phyloP scores from a whole-genome alignment of 2,888 invertebrate species.

The Charanyca ferruginea region DNA sequence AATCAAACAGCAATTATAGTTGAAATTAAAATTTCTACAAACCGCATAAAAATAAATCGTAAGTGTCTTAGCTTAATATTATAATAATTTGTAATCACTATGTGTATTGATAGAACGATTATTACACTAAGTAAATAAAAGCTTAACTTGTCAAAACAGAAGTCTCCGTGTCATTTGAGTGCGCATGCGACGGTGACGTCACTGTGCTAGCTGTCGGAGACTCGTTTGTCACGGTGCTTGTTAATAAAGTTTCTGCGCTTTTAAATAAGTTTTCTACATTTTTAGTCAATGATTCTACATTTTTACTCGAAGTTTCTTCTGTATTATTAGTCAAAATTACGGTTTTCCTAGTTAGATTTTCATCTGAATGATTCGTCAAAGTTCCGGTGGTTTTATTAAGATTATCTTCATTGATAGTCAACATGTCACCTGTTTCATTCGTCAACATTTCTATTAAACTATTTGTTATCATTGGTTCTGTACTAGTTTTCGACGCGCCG shows the following conservation, averaged over 20 bases:
- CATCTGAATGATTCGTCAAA: slow-evolving; percentile 13
- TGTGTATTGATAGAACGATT: slow-evolving; percentile 63
- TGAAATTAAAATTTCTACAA: slow-evolving; percentile 68
- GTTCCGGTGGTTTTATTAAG: neutral
- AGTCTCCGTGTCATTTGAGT: slow-evolving; percentile 38
- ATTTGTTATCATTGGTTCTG: neutral
- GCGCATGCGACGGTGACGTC: slow-evolving; percentile 26
- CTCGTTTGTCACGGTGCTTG: slow-evolving; percentile 9
- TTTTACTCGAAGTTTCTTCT: slow-evolving; percentile 12
- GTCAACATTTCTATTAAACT: slow-evolving; percentile 19
- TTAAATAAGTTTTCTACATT: slow-evolving; percentile 28
- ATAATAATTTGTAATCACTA: slow-evolving; percentile 70
- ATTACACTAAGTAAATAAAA: slow-evolving; percentile 58
- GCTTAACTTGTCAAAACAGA: slow-evolving; percentile 42
- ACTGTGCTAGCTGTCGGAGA: slow-evolving; percentile 4
- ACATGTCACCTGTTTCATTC: slow-evolving; percentile 13
- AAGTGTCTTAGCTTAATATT: slow-evolving; percentile 70
- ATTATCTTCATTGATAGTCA: slow-evolving; percentile 10
- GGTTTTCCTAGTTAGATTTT: neutral
- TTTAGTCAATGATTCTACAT: slow-evolving; percentile 23
- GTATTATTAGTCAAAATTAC: slow-evolving; percentile 17
- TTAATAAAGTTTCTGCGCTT: slow-evolving; percentile 16
- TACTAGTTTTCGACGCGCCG: neutral
- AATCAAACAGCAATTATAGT: slow-evolving; percentile 60
- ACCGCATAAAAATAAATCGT: slow-evolving; percentile 67